These are phyloP conservation scores for Panthera uncia DNA, from an alignment of 2,113 vertebrate species.

Conservation along the genomic window DNA sequence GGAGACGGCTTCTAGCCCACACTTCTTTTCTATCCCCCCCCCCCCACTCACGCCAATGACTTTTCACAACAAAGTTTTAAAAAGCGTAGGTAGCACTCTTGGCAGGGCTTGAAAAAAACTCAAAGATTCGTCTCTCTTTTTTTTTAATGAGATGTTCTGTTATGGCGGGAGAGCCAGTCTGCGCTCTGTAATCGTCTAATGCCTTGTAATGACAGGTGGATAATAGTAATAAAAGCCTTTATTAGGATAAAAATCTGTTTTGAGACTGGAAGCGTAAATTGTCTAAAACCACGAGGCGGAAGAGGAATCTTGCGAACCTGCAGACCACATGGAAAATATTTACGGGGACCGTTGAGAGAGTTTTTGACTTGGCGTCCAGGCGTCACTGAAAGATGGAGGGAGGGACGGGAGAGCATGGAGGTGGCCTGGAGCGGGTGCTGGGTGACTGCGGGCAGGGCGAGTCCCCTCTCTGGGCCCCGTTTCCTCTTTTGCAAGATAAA, in stretches of 20 bases:
- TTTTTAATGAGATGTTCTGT: constrained; percentile 83
- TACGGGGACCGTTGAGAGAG: background rate
- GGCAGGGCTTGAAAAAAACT: constrained; percentile 75
- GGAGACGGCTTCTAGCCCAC: constrained; percentile 84
- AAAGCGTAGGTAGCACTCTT: constrained; percentile 85
- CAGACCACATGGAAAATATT: constrained; percentile 48
- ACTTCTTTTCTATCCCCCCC: constrained; percentile 75
- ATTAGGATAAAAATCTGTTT: constrained; percentile 84
- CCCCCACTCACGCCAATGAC: constrained; percentile 81
- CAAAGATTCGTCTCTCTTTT: constrained; percentile 66
- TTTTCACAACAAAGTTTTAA: constrained; percentile 87
- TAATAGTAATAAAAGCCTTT: constrained; percentile 84
- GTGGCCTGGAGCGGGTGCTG: accelerated
- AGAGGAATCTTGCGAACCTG: background rate
- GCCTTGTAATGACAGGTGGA: constrained; percentile 84
- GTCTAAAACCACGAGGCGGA: constrained; percentile 71
- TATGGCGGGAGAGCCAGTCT: constrained; percentile 73
- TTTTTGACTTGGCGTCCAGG: accelerated
- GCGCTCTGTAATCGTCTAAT: constrained; percentile 81
- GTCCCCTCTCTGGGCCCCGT: background rate
- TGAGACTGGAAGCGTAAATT: constrained; percentile 79
- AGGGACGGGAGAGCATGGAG: accelerated
- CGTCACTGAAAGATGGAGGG: accelerated
- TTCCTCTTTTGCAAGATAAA: background rate
- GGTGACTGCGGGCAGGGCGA: background rate